Evolutionary conservation across 2,113 vertebrate genomes (phyloP).

Genomic region (Halichoeres trimaculatus): DNA sequence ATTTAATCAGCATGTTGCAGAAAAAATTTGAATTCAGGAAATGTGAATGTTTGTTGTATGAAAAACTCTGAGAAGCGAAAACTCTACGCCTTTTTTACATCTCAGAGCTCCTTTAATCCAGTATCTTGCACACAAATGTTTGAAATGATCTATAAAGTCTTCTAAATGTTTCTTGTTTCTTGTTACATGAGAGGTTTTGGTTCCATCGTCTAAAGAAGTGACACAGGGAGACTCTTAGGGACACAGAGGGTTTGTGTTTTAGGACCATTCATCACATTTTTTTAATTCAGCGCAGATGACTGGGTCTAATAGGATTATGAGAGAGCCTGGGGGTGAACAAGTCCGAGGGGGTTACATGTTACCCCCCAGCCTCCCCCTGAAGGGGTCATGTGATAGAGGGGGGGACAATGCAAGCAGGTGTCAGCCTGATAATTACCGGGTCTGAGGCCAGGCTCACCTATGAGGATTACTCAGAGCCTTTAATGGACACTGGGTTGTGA

Average conservation of each 20-base stretch:
- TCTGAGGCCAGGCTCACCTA: slow-evolving; percentile 55
- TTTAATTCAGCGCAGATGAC: slow-evolving; percentile 66
- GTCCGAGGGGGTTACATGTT: slow-evolving; percentile 15
- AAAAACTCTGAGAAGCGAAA: background rate
- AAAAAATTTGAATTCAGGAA: background rate
- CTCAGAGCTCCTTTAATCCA: slow-evolving; percentile 20
- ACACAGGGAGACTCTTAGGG: background rate
- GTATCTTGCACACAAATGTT: background rate
- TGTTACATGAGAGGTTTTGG: background rate
- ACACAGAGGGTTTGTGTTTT: slow-evolving; percentile 34
- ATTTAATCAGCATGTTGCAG: background rate
- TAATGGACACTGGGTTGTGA: slow-evolving; percentile 57
- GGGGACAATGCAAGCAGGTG: slow-evolving; percentile 62
- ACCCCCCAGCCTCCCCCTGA: slow-evolving; percentile 11
- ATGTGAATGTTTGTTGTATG: background rate
- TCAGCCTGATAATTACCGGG: slow-evolving; percentile 57
- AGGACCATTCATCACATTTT: slow-evolving; percentile 59
- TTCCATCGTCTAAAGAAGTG: slow-evolving; percentile 6
- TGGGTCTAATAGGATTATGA: slow-evolving; percentile 78
- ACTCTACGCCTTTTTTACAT: background rate
- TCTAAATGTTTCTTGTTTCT: background rate
- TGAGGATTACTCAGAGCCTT: slow-evolving; percentile 63
- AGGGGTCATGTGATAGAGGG: slow-evolving; percentile 66
- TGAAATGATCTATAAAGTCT: background rate
- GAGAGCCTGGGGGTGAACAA: slow-evolving; percentile 37